Percentiles rank a stretch among this genome's conserved stretches.
These are phyloP conservation scores for Tympanuchus pallidicinctus DNA, from an alignment of 2,113 vertebrate species.

Conservation along the genomic window DNA sequence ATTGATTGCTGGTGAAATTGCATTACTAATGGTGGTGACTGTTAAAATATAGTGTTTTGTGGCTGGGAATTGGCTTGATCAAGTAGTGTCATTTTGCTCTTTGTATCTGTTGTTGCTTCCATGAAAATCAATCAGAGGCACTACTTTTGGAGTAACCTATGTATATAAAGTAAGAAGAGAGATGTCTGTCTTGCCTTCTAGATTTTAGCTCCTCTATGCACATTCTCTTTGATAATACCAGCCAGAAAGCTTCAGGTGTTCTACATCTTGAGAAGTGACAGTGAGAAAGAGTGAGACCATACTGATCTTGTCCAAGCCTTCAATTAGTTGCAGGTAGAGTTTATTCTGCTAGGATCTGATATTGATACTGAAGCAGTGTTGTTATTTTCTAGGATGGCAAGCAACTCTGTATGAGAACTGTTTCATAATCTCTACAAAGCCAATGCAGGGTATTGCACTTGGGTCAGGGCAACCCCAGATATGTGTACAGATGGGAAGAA, in stretches of 20 bases:
- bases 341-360: not conserved
- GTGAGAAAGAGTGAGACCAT: not conserved
- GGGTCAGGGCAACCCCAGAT: no score
- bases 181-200: not conserved
- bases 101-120: no score
- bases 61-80: no score
- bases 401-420: not conserved
- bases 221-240: fast-evolving
- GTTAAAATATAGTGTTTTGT: no score
- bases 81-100: no score
- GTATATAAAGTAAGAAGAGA: not conserved
- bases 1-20: no score
- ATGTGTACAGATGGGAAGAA: no score
- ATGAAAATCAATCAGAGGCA: no score
- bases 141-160: no score
- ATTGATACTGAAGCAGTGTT: not conserved
- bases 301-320: not conserved
- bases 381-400: not conserved
- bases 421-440: not conserved
- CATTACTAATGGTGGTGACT: no score
- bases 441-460: no score
- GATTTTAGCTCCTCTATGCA: not conserved
- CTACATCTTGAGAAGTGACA: not conserved
- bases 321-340: not conserved
- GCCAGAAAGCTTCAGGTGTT: not conserved